Evolutionary conservation across 2,113 vertebrate species (phyloP).

Genomic region (Lutjanus erythropterus): DNA sequence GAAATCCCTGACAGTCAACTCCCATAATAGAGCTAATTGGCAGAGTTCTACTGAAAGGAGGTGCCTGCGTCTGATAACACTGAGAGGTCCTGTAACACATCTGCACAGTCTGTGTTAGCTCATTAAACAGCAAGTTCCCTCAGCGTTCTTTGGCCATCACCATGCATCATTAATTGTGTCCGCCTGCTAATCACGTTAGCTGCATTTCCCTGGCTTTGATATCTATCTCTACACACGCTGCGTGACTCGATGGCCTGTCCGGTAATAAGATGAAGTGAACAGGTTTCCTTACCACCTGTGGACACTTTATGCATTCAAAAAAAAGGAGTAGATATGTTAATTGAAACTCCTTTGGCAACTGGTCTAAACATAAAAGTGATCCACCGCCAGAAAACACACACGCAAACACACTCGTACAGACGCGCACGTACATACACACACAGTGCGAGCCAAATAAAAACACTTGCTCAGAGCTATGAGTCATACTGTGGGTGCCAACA

Average conservation of each 20-base stretch:
- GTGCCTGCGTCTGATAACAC: conserved; percentile 60
- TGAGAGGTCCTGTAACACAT: conserved; percentile 66
- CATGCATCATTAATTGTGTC: conserved; percentile 75
- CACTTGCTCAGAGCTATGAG: conserved; percentile 69
- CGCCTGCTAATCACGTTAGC: conserved; percentile 66
- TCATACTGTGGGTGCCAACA: conserved; percentile 75
- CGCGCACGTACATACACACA: conserved; percentile 27
- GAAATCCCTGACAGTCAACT: conserved; percentile 55
- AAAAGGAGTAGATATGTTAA: conserved; percentile 37
- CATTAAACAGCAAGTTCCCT: conserved; percentile 74
- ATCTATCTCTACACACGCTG: conserved; percentile 46
- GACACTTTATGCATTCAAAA: conserved; percentile 23
- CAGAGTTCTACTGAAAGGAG: conserved; percentile 52
- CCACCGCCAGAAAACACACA: conserved; percentile 37
- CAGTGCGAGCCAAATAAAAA: conserved; percentile 61
- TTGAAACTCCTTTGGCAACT: conserved; percentile 57
- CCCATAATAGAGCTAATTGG: conserved; percentile 68
- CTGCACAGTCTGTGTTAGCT: conserved; percentile 67
- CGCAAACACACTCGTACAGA: conserved; percentile 21
- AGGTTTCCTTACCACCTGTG: conserved; percentile 60
- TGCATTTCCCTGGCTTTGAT: conserved; percentile 63
- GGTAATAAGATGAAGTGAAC: conserved; percentile 26
- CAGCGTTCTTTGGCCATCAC: conserved; percentile 69
- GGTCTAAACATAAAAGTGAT: conserved; percentile 50
- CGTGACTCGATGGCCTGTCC: conserved; percentile 36